phyloP scores from a whole-genome alignment of 2,113 vertebrate genomes.

The Mionectes macconnelli region DNA sequence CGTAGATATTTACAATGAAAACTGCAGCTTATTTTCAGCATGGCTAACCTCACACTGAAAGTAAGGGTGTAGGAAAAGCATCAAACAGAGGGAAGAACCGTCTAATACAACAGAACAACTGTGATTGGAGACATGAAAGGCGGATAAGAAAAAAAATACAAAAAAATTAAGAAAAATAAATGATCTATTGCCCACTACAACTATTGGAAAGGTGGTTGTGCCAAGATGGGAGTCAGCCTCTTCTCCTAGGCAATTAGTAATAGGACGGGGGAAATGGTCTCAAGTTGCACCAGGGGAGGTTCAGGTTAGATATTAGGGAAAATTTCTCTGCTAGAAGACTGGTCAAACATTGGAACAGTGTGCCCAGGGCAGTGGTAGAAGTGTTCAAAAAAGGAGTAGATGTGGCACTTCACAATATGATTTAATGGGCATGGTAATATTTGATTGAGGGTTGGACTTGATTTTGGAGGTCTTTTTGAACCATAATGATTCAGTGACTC shows the following conservation, averaged over 20 bases:
- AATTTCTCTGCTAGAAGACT: background rate
- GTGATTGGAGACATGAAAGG: background rate
- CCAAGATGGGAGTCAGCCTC: fast-evolving
- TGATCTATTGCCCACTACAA: background rate
- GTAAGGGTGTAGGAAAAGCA: background rate
- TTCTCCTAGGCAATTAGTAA: background rate
- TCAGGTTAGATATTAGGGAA: background rate
- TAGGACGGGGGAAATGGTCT: background rate
- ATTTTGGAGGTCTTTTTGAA: background rate
- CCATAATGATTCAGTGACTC: background rate
- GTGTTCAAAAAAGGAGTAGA: background rate
- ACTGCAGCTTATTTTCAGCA: background rate
- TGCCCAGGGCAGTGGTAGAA: background rate
- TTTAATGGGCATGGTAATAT: background rate
- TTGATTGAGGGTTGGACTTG: background rate
- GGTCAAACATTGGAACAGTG: background rate
- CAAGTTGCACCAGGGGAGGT: background rate
- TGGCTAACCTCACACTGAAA: background rate
- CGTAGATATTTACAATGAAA: background rate
- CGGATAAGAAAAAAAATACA: background rate
- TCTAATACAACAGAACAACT: background rate
- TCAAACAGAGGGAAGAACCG: background rate
- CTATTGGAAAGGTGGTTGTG: background rate
- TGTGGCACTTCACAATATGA: background rate
- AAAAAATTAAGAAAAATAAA: background rate